Conservation (phyloP, 2,797 vertebrate species). For the Mormyrops boulengeri region DNA sequence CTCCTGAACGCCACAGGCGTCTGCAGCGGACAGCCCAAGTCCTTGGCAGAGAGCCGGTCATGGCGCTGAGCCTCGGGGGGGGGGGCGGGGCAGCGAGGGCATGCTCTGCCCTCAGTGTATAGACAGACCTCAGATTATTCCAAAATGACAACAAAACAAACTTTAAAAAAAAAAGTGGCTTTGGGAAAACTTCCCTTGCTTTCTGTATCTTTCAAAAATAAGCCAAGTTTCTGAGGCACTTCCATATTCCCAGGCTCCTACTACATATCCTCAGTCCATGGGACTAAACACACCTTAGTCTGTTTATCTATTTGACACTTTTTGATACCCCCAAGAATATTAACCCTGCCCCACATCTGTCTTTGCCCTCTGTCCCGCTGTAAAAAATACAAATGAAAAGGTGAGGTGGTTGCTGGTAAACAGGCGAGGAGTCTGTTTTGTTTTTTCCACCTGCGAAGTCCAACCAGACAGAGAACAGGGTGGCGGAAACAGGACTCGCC, state of each 20-base stretch:
- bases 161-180: constrained; percentile 42
- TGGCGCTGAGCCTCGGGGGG: background rate
- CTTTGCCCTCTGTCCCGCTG: constrained; percentile 29
- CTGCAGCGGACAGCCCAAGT: background rate
- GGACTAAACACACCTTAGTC: constrained; percentile 58
- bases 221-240: constrained; percentile 66
- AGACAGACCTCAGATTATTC: background rate
- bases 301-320: constrained; percentile 28
- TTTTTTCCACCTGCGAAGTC: constrained; percentile 40
- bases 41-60: background rate
- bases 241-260: constrained; percentile 51
- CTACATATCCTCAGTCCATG: constrained; percentile 57
- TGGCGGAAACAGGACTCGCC: constrained; percentile 31
- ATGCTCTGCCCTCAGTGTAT: background rate
- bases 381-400: constrained; percentile 21
- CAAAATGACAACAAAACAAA: constrained; percentile 22
- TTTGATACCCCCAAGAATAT: constrained; percentile 26
- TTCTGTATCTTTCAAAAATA: constrained; percentile 46
- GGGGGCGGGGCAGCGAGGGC: background rate
- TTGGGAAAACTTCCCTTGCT: constrained; percentile 47
- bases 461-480: background rate
- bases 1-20: background rate
- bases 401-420: constrained; percentile 50
- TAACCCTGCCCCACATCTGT: constrained; percentile 18
- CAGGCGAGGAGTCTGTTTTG: constrained; percentile 25